Percentiles rank a stretch among this genome's conserved stretches.
phyloP scores from a whole-genome alignment of 2,888 invertebrate genomes.

The Phengaris arion region DNA sequence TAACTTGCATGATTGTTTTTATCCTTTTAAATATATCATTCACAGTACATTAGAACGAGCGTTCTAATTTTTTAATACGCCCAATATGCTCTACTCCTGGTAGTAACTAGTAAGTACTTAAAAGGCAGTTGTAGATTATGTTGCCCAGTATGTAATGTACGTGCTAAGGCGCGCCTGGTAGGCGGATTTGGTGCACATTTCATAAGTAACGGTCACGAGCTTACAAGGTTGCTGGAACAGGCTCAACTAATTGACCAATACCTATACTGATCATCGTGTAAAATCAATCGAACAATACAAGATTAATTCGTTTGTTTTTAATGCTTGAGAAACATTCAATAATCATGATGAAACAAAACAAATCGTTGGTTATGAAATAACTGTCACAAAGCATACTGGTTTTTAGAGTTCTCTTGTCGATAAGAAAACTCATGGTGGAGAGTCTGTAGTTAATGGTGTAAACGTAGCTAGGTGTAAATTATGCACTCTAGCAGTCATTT shows the following conservation, averaged over 20 bases:
- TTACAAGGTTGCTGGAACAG: conserved; percentile 39
- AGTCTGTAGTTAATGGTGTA: background rate
- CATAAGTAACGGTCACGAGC: conserved; percentile 46
- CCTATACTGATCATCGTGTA: background rate
- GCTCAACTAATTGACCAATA: conserved; percentile 41
- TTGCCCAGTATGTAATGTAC: conserved; percentile 36
- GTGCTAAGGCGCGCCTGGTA: conserved; percentile 42
- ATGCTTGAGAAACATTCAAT: background rate
- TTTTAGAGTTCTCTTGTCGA: background rate
- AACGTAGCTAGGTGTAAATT: background rate
- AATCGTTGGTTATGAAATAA: background rate
- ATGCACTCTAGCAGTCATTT: background rate
- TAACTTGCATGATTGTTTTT: background rate
- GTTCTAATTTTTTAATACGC: conserved; percentile 13
- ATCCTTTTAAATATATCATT: background rate
- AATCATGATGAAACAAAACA: background rate
- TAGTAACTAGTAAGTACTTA: conserved; percentile 24
- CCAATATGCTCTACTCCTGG: background rate
- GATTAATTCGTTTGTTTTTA: background rate
- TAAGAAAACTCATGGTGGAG: background rate
- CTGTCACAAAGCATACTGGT: background rate
- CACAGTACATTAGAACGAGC: background rate
- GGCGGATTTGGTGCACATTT: conserved; percentile 46
- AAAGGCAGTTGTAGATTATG: conserved; percentile 31
- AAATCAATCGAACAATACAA: conserved; percentile 3